phyloP scores from a whole-genome alignment of 2,797 vertebrate genomes.

The Chrysocyon brachyurus region DNA sequence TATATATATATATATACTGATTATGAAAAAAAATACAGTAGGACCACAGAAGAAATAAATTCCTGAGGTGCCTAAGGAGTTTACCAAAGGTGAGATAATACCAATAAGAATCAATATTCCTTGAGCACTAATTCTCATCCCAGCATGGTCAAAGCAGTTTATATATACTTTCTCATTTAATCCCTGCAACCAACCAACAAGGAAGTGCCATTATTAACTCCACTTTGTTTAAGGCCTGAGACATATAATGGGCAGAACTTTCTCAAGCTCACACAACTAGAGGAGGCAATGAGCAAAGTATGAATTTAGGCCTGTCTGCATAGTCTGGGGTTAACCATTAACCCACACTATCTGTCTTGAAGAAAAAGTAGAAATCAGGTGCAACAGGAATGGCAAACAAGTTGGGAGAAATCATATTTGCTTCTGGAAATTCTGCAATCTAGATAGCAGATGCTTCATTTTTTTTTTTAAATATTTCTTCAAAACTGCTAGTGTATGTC shows the following conservation, averaged over 20 bases:
- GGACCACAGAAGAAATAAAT: background rate
- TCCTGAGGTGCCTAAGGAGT: background rate
- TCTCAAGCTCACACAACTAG: background rate
- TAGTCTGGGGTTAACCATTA: background rate
- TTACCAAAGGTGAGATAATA: background rate
- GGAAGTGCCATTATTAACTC: background rate
- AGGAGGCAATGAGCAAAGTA: background rate
- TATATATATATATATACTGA: background rate
- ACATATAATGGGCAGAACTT: background rate
- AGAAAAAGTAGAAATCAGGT: background rate
- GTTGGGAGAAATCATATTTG: background rate
- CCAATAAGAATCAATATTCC: background rate
- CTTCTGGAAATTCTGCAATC: background rate
- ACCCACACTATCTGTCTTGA: rapidly evolving
- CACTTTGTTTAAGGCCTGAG: background rate
- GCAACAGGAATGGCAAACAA: background rate
- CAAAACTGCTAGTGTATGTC: background rate
- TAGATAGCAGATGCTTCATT: background rate
- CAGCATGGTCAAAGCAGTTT: background rate
- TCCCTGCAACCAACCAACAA: background rate
- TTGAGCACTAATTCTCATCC: background rate
- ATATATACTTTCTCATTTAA: background rate
- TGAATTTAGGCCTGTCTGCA: background rate
- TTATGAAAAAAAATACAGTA: background rate
- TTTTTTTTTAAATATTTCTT: conserved; percentile 53